Evolutionary conservation across 2,797 vertebrate genomes (phyloP).

Genomic region (Rhinella marina): DNA sequence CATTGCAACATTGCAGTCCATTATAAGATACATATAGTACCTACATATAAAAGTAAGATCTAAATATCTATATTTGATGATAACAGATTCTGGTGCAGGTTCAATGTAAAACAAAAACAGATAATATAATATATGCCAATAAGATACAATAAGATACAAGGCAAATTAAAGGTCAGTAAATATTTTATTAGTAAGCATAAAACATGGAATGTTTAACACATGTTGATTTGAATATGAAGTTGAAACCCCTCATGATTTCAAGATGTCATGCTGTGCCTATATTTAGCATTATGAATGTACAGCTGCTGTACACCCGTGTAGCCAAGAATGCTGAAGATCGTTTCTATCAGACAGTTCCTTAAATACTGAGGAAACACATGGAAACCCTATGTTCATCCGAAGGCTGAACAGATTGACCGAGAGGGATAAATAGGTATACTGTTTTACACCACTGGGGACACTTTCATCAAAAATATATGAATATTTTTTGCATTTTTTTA

Average conservation of each 20-base stretch:
- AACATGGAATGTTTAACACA: not conserved
- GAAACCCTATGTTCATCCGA: not conserved
- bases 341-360: not conserved
- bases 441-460: too few relatives aligned
- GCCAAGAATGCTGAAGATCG: not conserved
- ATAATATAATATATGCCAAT: not conserved
- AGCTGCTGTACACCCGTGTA: not conserved
- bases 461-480: too few relatives aligned
- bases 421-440: too few relatives aligned
- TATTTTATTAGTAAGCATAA: not conserved
- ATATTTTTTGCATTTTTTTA: too few relatives aligned
- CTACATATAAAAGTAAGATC: not conserved
- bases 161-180: not conserved
- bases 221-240: not conserved
- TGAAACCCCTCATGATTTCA: not conserved
- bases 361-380: constrained; percentile 8
- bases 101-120: not conserved
- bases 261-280: not conserved
- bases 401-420: not conserved
- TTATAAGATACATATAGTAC: not conserved
- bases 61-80: not conserved
- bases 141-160: not conserved
- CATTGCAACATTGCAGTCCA: not conserved
- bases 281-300: not conserved
- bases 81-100: not conserved